A percentile compares a stretch with the other conserved stretches of the same genome.
Conservation (phyloP, 2,888 invertebrate species). For the Xanthorhoe designata region DNA sequence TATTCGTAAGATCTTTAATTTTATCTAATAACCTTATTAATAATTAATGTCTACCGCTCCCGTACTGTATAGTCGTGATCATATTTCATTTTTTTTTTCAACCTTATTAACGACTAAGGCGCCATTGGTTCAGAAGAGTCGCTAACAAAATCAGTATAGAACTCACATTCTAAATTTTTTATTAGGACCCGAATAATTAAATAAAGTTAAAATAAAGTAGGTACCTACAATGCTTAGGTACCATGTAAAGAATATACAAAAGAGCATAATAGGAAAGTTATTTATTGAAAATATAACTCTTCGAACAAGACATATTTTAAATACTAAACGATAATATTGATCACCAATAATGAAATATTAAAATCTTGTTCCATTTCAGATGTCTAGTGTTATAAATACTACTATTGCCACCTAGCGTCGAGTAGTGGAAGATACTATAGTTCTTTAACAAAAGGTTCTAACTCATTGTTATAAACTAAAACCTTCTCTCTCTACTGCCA, state of each 20-base stretch:
- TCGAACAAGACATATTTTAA: no score
- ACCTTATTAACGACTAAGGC: no score
- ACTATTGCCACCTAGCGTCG: conserved; percentile 25
- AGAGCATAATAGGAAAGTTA: no score
- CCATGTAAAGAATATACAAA: no score
- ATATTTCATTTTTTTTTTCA: no score
- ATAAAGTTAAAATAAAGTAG: not conserved
- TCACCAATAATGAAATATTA: not conserved
- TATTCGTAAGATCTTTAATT: not conserved
- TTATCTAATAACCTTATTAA: not conserved
- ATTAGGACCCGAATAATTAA: not conserved
- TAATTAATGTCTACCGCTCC: no score
- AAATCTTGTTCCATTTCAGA: not conserved
- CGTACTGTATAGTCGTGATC: no score
- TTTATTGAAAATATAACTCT: not conserved
- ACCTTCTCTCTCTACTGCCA: conserved; percentile 15
- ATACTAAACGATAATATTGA: no score
- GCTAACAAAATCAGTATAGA: no score
- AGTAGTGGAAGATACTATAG: conserved; percentile 16
- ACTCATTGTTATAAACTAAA: not conserved
- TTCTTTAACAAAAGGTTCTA: not conserved
- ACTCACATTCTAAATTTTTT: not conserved
- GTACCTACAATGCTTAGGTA: not conserved
- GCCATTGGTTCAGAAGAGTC: no score
- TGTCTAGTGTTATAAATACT: not conserved